phyloP scores from a whole-genome alignment of 2,888 invertebrate species.

The Heteropelma amictum region DNA sequence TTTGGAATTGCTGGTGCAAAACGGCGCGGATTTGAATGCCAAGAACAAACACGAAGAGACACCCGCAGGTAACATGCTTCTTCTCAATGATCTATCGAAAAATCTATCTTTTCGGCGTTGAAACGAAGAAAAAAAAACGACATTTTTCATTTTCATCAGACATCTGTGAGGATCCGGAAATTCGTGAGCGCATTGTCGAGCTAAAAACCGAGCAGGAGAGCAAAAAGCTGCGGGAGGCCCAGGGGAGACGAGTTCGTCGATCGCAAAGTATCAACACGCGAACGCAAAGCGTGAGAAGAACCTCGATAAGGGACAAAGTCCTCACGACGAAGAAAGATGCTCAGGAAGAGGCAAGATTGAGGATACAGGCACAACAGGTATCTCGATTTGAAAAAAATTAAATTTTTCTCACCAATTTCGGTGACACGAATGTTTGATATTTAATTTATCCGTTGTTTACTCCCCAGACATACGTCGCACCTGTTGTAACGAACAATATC shows the following conservation, averaged over 20 bases:
- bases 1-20: slow-evolving; percentile 95
- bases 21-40: slow-evolving; percentile 98
- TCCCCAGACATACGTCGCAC: slow-evolving; percentile 68
- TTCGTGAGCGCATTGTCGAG: slow-evolving; percentile 92
- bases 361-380: slow-evolving; percentile 83
- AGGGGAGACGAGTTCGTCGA: slow-evolving; percentile 83
- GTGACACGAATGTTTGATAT: no score
- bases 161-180: slow-evolving; percentile 97
- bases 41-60: slow-evolving; percentile 98
- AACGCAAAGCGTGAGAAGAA: slow-evolving; percentile 95
- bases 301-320: slow-evolving; percentile 95
- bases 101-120: neutral
- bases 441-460: neutral
- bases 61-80: slow-evolving; percentile 87
- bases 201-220: slow-evolving; percentile 94
- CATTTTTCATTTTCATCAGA: slow-evolving; percentile 80
- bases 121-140: neutral
- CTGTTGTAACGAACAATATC: slow-evolving; percentile 63
- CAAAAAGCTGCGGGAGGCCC: slow-evolving; percentile 83
- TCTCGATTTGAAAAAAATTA: no score
- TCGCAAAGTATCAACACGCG: slow-evolving; percentile 88
- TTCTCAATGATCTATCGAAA: neutral
- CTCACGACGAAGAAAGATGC: slow-evolving; percentile 96
- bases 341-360: slow-evolving; percentile 91
- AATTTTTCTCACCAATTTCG: no score